These are phyloP conservation scores for Ladona fulva DNA, from an alignment of 1,140 invertebrate genomes.

Conservation along the genomic window DNA sequence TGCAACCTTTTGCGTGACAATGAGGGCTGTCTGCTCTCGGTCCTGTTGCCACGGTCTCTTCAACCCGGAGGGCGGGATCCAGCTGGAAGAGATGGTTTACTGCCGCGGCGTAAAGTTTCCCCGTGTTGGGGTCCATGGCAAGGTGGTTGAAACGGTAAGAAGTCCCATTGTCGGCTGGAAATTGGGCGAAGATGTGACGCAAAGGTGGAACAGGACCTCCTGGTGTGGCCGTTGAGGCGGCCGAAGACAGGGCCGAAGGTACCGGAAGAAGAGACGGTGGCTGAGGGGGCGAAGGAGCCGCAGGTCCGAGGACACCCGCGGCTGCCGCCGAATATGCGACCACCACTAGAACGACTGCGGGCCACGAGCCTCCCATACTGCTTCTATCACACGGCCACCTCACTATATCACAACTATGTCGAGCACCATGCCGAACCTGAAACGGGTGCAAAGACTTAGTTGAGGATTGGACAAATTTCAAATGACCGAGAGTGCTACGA, in stretches of 20 bases:
- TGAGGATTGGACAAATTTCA: neutral
- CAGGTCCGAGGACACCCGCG: neutral
- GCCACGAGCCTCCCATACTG: neutral
- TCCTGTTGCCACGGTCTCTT: constrained; percentile 58
- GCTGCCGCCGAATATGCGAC: neutral
- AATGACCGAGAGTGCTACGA: neutral
- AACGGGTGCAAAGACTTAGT: neutral
- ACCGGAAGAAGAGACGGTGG: neutral
- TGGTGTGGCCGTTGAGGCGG: neutral
- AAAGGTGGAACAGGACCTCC: neutral
- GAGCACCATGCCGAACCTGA: neutral
- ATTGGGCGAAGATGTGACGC: constrained; percentile 4
- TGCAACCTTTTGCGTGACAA: constrained; percentile 78
- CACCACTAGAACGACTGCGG: neutral
- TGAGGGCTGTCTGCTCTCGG: constrained; percentile 75
- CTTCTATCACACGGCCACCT: neutral
- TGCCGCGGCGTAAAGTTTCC: constrained; percentile 66
- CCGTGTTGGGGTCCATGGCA: constrained; percentile 47
- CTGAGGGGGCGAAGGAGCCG: neutral
- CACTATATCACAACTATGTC: neutral
- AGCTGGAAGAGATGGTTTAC: constrained; percentile 78
- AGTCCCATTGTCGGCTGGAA: constrained; percentile 19
- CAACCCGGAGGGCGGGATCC: constrained; percentile 57
- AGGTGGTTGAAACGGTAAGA: constrained; percentile 45
- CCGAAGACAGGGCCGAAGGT: neutral